Evolutionary conservation across 2,113 vertebrate genomes (phyloP).

Genomic region (Colinus virginianus): DNA sequence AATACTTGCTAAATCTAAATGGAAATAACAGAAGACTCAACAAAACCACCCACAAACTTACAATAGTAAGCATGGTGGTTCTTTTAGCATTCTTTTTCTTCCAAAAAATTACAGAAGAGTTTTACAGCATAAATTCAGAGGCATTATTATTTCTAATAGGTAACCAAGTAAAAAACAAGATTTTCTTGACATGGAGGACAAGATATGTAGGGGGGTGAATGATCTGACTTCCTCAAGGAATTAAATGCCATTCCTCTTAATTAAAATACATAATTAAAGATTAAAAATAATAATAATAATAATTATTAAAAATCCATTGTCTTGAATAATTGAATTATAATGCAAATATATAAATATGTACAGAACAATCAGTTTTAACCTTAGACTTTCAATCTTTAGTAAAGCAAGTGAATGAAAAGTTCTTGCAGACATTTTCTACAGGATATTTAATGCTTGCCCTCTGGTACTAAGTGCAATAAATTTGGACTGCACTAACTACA

Average conservation of each 20-base stretch:
- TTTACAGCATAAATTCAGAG: constrained; percentile 24
- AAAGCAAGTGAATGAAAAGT: neutral
- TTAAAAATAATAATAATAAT: too few species aligned
- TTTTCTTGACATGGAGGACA: constrained; percentile 29
- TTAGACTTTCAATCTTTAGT: neutral
- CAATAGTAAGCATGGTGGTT: neutral
- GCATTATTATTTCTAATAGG: constrained; percentile 12
- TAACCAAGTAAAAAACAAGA: neutral
- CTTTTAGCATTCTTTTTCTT: neutral
- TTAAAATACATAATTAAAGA: constrained; percentile 30
- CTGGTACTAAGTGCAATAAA: neutral
- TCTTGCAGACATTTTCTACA: neutral
- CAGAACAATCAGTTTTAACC: neutral
- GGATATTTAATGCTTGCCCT: neutral
- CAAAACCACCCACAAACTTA: neutral
- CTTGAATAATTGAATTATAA: constrained; percentile 17
- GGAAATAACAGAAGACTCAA: neutral
- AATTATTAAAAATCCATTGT: neutral
- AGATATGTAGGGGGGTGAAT: neutral
- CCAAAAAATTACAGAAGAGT: neutral
- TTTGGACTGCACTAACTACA: neutral
- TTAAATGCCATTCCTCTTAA: constrained; percentile 1
- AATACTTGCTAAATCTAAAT: neutral
- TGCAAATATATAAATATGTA: neutral
- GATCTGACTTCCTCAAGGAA: constrained; percentile 36